Evolutionary conservation across 2,797 vertebrate genomes (phyloP).

Genomic region (Serranus cabrilla): DNA sequence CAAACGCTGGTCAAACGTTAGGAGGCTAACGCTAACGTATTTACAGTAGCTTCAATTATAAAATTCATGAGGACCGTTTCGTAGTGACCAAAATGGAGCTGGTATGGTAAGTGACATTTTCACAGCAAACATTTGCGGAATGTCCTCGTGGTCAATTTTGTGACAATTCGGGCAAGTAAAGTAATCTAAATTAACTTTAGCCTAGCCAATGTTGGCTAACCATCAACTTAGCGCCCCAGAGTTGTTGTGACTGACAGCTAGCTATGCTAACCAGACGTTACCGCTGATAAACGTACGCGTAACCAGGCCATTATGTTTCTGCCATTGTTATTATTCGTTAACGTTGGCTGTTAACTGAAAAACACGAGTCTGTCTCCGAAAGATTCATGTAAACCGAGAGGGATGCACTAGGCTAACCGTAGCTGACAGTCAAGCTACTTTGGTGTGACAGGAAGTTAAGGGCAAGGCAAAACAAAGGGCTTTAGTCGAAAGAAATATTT

Average conservation of each 20-base stretch:
- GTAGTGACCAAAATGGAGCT: slow-evolving; percentile 68
- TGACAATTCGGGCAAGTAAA: neutral
- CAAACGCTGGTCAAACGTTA: slow-evolving; percentile 25
- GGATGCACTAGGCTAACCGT: neutral
- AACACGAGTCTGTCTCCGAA: neutral
- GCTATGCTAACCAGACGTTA: neutral
- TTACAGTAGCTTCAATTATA: neutral
- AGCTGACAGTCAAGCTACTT: neutral
- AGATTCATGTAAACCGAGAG: neutral
- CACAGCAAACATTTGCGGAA: neutral
- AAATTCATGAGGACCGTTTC: fast-evolving
- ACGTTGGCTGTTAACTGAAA: neutral
- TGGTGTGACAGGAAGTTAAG: neutral
- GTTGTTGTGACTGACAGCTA: neutral
- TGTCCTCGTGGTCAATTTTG: neutral
- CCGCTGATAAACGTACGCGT: neutral
- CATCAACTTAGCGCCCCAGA: neutral
- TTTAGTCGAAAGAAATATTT: neutral
- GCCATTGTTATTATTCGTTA: neutral
- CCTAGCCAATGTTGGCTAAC: neutral
- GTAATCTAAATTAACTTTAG: neutral
- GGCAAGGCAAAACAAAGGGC: neutral
- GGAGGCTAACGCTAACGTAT: neutral
- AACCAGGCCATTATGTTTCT: neutral
- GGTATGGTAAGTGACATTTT: slow-evolving; percentile 69